Percentiles rank a stretch among this genome's conserved stretches.
These are phyloP conservation scores for Amazona ochrocephala DNA, from an alignment of 2,797 vertebrate genomes.

Conservation along the genomic window DNA sequence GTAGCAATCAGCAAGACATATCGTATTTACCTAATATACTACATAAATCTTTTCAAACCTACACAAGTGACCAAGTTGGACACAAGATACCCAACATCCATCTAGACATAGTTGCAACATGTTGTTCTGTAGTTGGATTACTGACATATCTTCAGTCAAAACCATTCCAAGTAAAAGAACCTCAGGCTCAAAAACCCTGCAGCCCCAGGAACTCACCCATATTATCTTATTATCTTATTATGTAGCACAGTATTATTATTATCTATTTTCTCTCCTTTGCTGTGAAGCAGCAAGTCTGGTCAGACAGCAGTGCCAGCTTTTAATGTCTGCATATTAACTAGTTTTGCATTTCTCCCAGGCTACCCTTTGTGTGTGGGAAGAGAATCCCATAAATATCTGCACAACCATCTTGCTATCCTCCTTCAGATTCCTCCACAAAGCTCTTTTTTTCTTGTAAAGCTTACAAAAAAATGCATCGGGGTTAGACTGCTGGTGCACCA, in stretches of 20 bases:
- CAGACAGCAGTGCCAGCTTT: background rate
- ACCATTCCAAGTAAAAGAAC: background rate
- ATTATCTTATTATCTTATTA: background rate
- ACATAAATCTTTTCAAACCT: background rate
- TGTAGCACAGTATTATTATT: background rate
- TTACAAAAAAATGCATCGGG: background rate
- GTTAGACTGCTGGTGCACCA: conserved; percentile 5
- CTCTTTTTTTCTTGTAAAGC: conserved; percentile 20
- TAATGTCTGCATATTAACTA: background rate
- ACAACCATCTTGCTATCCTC: background rate
- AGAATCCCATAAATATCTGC: background rate
- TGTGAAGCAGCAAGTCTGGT: conserved; percentile 9
- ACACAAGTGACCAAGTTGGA: background rate
- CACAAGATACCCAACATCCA: background rate
- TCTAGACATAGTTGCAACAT: background rate
- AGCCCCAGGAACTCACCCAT: background rate
- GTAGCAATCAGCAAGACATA: background rate
- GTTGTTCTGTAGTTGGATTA: background rate
- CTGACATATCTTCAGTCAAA: background rate
- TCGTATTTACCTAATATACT: background rate
- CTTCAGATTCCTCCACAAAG: background rate
- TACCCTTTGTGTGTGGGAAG: background rate
- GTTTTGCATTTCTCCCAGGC: background rate
- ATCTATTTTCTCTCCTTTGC: background rate
- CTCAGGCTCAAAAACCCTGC: background rate